Percentiles rank a stretch among this genome's conserved stretches.
Evolutionary conservation across 2,113 vertebrate genomes (phyloP).

Genomic region (Boulengeromyrus knoepffleri): DNA sequence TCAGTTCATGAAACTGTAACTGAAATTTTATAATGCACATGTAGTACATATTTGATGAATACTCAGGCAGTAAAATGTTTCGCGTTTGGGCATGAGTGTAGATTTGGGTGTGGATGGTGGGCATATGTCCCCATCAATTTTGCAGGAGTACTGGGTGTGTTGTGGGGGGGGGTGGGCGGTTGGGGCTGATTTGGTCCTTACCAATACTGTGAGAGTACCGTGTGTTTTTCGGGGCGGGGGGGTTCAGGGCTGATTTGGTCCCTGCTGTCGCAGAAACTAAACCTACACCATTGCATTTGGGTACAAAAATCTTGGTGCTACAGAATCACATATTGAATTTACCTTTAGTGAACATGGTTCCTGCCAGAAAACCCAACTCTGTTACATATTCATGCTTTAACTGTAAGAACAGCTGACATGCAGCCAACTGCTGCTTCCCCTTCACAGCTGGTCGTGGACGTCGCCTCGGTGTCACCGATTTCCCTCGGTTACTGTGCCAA

Average conservation of each 20-base stretch:
- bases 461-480: conserved; percentile 73
- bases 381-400: neutral
- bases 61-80: neutral
- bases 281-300: neutral
- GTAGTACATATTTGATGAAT: neutral
- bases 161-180: too few relatives aligned
- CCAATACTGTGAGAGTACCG: neutral
- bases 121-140: neutral
- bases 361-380: neutral
- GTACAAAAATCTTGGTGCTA: neutral
- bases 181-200: neutral
- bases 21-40: neutral
- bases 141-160: neutral
- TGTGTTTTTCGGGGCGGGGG: neutral
- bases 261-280: neutral
- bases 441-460: conserved; percentile 75
- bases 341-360: neutral
- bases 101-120: neutral
- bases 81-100: neutral
- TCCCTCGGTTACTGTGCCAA: conserved; percentile 77
- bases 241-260: neutral
- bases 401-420: neutral
- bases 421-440: conserved; percentile 15
- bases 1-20: neutral
- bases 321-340: neutral